phyloP scores from a whole-genome alignment of 2,888 invertebrate species.

The Drosophila parthenogenetica region DNA sequence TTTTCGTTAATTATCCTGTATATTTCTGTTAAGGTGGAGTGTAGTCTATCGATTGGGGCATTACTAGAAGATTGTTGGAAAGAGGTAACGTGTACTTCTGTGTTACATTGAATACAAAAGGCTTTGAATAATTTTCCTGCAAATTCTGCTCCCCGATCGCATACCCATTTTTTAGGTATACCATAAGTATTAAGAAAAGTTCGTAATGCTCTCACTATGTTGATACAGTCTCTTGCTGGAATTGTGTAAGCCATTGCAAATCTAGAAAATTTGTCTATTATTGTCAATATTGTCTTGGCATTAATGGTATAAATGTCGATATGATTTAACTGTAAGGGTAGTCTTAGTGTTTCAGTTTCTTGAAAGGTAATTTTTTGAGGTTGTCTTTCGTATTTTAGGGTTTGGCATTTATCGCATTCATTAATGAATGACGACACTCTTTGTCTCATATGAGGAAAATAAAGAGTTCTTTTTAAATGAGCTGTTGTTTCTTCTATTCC shows the following conservation, averaged over 20 bases:
- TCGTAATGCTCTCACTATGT: conserved; percentile 30
- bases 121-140: conserved; percentile 36
- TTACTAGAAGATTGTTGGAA: conserved; percentile 2
- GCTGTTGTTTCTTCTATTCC: conserved; percentile 6
- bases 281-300: conserved; percentile 1
- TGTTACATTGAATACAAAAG: conserved; percentile 27
- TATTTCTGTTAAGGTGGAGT: background rate
- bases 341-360: conserved; percentile 32
- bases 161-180: conserved; percentile 36
- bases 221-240: conserved; percentile 31
- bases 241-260: background rate
- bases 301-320: conserved; percentile 38
- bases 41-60: no score
- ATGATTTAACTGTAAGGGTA: conserved; percentile 22
- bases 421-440: conserved; percentile 1
- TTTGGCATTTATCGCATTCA: conserved; percentile 28
- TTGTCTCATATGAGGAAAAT: background rate
- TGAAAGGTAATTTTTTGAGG: conserved; percentile 1
- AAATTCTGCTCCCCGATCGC: conserved; percentile 51
- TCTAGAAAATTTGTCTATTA: no score
- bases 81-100: conserved; percentile 2
- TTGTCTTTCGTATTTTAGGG: conserved; percentile 40
- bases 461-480: conserved; percentile 3
- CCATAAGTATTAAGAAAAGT: conserved; percentile 34
- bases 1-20: background rate